Percentiles rank a stretch among this genome's conserved stretches.
Evolutionary conservation across 2,888 invertebrate species (phyloP).

Genomic region (Glyphotaelius pellucidus): DNA sequence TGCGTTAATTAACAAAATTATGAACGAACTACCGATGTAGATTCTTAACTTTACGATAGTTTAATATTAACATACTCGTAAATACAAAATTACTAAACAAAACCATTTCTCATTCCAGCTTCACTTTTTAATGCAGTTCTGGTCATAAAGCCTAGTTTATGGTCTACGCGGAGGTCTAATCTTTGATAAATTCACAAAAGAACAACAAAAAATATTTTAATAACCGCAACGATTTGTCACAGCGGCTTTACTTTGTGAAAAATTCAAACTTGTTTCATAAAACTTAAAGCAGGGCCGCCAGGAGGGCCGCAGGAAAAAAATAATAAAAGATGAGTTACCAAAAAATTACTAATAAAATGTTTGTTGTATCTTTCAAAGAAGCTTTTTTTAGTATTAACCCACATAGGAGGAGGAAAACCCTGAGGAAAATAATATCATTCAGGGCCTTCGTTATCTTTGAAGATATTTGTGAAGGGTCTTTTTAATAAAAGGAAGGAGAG

Average conservation of each 20-base stretch:
- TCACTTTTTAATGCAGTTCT: background rate
- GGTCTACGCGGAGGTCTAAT: constrained; percentile 30
- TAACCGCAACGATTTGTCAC: constrained; percentile 34
- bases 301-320: background rate
- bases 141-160: constrained; percentile 23
- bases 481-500: no score
- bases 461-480: no score
- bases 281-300: background rate
- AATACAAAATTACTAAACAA: background rate
- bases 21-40: background rate
- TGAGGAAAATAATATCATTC: no score
- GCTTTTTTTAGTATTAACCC: no score
- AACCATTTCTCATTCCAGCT: background rate
- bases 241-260: constrained; percentile 42
- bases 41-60: background rate
- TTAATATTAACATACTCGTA: constrained; percentile 9
- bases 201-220: constrained; percentile 14
- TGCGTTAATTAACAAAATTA: background rate
- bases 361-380: no score
- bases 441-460: no score
- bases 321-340: background rate
- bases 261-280: background rate
- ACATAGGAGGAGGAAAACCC: no score
- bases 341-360: background rate
- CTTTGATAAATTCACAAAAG: constrained; percentile 15